Conservation (phyloP, 2,888 invertebrate species). For the Periphyllus acericola region DNA sequence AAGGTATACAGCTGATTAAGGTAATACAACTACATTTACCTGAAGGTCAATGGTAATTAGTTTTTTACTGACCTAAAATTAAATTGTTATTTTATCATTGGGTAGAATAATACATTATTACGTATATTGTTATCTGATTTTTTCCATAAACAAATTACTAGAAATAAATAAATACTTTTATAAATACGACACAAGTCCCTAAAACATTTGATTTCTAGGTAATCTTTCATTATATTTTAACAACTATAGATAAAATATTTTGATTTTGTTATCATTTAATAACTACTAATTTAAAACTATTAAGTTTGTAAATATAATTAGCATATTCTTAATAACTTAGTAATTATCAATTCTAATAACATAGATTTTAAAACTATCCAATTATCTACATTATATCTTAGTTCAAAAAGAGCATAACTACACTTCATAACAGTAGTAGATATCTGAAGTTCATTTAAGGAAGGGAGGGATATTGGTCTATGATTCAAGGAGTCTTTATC, state of each 20-base stretch:
- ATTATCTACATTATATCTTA: not conserved
- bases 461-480: too few relatives aligned
- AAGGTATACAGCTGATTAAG: slow-evolving; percentile 20
- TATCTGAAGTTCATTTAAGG: too few relatives aligned
- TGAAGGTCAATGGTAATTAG: slow-evolving; percentile 33
- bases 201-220: not conserved
- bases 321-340: not conserved
- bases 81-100: not conserved
- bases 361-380: not conserved
- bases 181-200: too few relatives aligned
- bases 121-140: not conserved
- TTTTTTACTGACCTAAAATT: slow-evolving; percentile 19
- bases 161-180: not conserved
- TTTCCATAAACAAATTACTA: not conserved
- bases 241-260: not conserved
- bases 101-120: not conserved
- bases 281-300: not conserved
- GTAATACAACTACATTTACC: slow-evolving; percentile 5
- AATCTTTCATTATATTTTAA: not conserved
- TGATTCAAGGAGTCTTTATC: too few relatives aligned
- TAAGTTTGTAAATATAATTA: not conserved
- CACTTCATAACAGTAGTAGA: too few relatives aligned
- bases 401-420: not conserved
- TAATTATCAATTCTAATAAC: not conserved
- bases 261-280: not conserved